A percentile compares a stretch with the other conserved stretches of the same genome.
Evolutionary conservation across 2,888 invertebrate species (phyloP).

Genomic region (Neocrepidodera transversa): DNA sequence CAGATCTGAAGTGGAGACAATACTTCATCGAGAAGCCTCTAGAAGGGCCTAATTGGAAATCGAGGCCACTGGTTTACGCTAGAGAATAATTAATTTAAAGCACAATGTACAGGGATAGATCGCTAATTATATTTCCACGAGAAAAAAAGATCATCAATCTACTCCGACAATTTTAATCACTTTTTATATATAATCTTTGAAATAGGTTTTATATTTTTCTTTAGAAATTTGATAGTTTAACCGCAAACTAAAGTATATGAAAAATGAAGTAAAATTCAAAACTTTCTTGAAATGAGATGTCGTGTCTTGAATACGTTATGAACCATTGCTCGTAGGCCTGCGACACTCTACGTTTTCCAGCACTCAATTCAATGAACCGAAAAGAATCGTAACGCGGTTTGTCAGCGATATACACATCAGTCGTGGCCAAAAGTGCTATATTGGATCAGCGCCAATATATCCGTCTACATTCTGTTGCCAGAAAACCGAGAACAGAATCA

Average conservation of each 20-base stretch:
- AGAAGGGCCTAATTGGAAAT: conserved; percentile 52
- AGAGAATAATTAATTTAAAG: conserved; percentile 35
- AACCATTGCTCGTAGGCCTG: conserved; percentile 20
- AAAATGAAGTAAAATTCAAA: conserved; percentile 16
- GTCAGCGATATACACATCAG: conserved; percentile 48
- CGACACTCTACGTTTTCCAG: conserved; percentile 41
- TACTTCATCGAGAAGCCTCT: conserved; percentile 52
- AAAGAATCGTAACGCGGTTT: conserved; percentile 53
- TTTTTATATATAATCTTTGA: not conserved
- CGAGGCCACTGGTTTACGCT: conserved; percentile 37
- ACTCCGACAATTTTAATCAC: conserved; percentile 9
- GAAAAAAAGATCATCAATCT: conserved; percentile 30
- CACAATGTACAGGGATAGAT: conserved; percentile 31
- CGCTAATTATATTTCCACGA: conserved; percentile 24
- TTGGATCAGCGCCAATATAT: conserved; percentile 36
- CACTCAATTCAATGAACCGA: conserved; percentile 56
- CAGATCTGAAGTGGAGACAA: conserved; percentile 54
- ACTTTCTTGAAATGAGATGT: conserved; percentile 20
- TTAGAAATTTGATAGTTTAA: no score
- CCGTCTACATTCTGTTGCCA: conserved; percentile 24
- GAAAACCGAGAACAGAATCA: conserved; percentile 26
- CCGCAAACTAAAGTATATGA: no score
- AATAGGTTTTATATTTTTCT: no score
- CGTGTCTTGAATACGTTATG: conserved; percentile 47
- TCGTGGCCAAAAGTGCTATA: conserved; percentile 39